Evolutionary conservation across 2,113 vertebrate genomes (phyloP), one percentile per base, ranked within the genome.

Genomic region (Zapus hudsonius): DNA sequence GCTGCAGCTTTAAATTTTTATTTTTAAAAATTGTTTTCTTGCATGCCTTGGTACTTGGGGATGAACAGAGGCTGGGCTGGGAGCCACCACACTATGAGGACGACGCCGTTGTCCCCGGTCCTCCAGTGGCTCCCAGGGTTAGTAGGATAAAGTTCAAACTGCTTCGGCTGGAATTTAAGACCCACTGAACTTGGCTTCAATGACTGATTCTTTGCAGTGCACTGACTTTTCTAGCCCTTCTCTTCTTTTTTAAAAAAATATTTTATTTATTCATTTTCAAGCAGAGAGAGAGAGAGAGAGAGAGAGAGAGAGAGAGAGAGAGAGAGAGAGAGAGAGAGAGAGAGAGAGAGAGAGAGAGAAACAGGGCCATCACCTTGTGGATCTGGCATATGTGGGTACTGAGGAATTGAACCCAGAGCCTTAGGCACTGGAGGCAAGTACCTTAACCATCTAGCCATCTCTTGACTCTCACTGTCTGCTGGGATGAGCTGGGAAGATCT

Each of bases 111-210:
- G 84, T 36, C 82, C 57, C 61, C 52, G 76, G 29, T 47, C 55
- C 76, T 91, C 75, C 61, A 83, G 73, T 0, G 9, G 31, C 90
- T 69, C 61, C 85, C 70, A 3, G 5, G 76, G 69, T 93, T 96
- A 89, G 72, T 83, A 84, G 90, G 92, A 93, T 86, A 75, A 95
- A 96, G 92, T 94, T 92, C 91, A 94, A 85, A 83, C 44, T 90
- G 36, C 88, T 80, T 4, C 44, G 69, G 31, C 74, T 94, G 85
- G 87, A 90, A 94, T 93, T 42, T 75, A 75, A 89, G 89, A 88
- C 38, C 64, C 29, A 19, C 40, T 90, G 89, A 84, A 47, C 69
- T 74, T 70, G 69, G 92, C 81, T 88, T 88, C 16, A 57, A 5
- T 15, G 33, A 55, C 67, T 13, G 55, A 93, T 78, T 63, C 82